Base-by-base conservation (phyloP, 2,113 vertebrate species). In the Symphodus melops region DNA sequence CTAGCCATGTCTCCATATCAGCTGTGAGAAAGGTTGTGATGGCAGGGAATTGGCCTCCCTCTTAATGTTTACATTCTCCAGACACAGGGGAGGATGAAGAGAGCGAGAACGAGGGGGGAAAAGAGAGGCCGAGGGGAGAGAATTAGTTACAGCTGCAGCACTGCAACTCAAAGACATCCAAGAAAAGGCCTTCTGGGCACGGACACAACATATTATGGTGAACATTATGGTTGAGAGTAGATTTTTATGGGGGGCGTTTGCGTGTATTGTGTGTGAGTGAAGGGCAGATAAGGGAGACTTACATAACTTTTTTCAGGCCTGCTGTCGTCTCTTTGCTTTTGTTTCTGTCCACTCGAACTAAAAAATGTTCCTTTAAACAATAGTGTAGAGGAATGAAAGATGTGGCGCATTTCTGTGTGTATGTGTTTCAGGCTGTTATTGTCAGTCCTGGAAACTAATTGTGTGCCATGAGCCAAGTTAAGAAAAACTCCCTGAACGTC, bases 31-130 rank as follows among this genome's bases (percentile, higher is more conserved):
- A 46, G 52, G 52, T 62, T 84, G 74, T 33, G 70, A 78, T 72
- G 56, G 72, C 67, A 83, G 81, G 0, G 57, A 70, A 58, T n/a
- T 77, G 54, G 69, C 72, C 56, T 83, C 82, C 80, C 63, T 58
- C 58, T 48, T 20, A 12, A 56, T 86, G 77, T 87, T 90, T 89
- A 90, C 88, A 88, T 81, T 90, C 68, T 84, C 71, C 73, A 85
- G 77, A 79, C 78, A 76, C 54, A 57, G 14, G 77, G 75, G 68
- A 88, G 84, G 75, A 90, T 20, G 58, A 64, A 59, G 51, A 65
- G 55, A 46, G 61, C 72, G 23, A 23, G 48, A 75, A 25, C 25
- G 49, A 6, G 17, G 20, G 37, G 16, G 48, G 54, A 53, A 60
- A 14, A 56, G 42, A 59, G 46, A 63, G 36, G 36, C 8, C 13